Evolutionary conservation across 1,140 invertebrate genomes (phyloP), one percentile per base, ranked within the genome.

Genomic region (Nixonia krombeini): DNA sequence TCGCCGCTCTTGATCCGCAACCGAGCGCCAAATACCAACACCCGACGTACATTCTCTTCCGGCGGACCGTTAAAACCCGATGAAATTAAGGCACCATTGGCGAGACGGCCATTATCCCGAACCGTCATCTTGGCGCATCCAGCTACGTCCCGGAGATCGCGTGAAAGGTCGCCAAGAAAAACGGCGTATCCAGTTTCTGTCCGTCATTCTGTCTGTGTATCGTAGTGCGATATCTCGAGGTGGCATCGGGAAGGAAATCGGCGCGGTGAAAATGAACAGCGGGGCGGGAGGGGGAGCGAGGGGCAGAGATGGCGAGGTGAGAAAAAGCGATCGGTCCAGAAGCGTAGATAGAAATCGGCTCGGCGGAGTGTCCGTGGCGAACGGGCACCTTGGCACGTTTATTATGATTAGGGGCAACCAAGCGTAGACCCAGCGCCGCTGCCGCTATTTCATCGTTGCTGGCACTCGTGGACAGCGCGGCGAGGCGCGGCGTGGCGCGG

Each of bases 391-490:
- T 83, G 81, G 81, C 79, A 81, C 79, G 78, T 83, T 83, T 78
- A 83, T 83, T 83, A 79, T 77, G 78, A 84, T 83, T 82, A 83
- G 78, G 71, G 64, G 77, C 82, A 79, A 73, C 72, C 75, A 79
- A 83, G 75, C 82, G 83, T 84, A 75, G 63, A 72, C 52, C 67
- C 38, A 38, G 50, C 18, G 41, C 41, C 8, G 9, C n/a, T n/a
- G n/a, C n/a, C 28, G 66, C 53, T 59, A 57, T 61, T 45, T 70
- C 56, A 55, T 37, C 61, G 50, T 58, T 35, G 42, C 63, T 53
- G 52, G 50, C 17, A 26, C 38, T 42, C 47, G 62, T 40, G 28
- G 18, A 42, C 4, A 28, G 9, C 37, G 12, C 12, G 42, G 13
- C 12, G 42, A 13, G 26, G 42, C 21, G 7, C 21, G 7, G 12